Evolutionary conservation across 2,113 vertebrate genomes (phyloP), one percentile per base, ranked within the genome.

Genomic region (Tychaedon coryphoeus): DNA sequence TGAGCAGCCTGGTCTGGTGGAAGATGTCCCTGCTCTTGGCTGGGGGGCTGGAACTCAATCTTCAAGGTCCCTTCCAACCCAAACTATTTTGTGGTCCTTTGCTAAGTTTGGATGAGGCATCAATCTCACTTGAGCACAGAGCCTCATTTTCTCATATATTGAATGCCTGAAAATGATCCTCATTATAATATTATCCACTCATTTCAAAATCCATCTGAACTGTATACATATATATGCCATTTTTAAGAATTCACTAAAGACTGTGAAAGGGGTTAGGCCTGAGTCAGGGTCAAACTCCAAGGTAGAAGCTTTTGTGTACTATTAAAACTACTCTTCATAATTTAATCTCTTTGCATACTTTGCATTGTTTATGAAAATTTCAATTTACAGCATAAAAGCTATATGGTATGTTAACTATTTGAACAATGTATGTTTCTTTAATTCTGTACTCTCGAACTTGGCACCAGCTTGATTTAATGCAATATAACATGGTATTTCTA

Each of bases 331-430:
- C 43, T 93, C 31, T 48, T 93, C 29, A 45, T 85, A 12, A 62
- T 33, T 86, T 88, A 95, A 93, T 94, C 28, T 34, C 36, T 84
- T 93, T 89, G 54, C 38, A 47, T 91, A 79, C 34, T n/a, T 91
- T 47, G 45, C 29, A 51, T 69, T 1, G 1, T 81, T 92, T 87
- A 58, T 62, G 45, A 87, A 91, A 12, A 83, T 85, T 78, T 90
- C 65, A 79, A 51, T 87, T 40, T 83, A 60, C 2, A 60, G 62
- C 42, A 57, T 9, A 34, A 64, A 64, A 33, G 14, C 50, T 65
- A 18, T 79, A 53, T 66, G 45, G 38, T 33, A 65, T 36, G 20
- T 31, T 65, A 90, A 90, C 24, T 83, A 25, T 84, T 87, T 96
- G 81, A 84, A 86, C 40, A 82, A 60, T 64, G 43, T 83, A 47